Base-by-base conservation (phyloP, 2,797 vertebrate species). In the Rhinichthys osculus region DNA sequence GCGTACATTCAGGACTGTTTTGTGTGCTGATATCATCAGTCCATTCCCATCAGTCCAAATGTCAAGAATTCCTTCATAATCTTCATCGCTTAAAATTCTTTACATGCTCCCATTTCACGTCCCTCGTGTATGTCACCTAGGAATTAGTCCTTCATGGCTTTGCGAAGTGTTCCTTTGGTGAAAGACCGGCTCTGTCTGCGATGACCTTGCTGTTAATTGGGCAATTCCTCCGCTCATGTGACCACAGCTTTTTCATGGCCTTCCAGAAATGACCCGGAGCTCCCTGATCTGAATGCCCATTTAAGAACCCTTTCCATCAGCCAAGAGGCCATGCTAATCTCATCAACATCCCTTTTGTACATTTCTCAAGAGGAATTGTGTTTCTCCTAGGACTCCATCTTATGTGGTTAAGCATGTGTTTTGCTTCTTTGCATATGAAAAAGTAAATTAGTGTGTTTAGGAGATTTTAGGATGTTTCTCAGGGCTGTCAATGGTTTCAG, bases 181-280 rank as follows among this genome's bases (percentile, higher is more conserved):
- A 88, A 90, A 87, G 87, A 44, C 54, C 16, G 2, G 9, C 69
- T 83, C 87, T 83, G 78, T 83, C n/a, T 73, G 69, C n/a, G 47
- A 27, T 76, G 81, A 83, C 84, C 87, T 84, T 59, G 47, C 84
- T 83, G 82, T 77, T 90, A 85, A 91, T 87, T 87, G 85, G 87
- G 38, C 42, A 17, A 84, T 85, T 81, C 70, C 44, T 62, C 67
- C 19, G 17, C 84, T 86, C 85, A 80, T 82, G 66, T 85, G 82
- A 86, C 87, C 82, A 47, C 33, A 38, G 50, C 84, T 81, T 85
- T 83, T 81, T 84, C 76, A 57, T 66, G 40, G 86, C 67, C 67
- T 87, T 87, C 80, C 62, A 40, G 85, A 84, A 78, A 86, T 85
- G 86, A 86, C 87, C 86, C 78, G 2, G 38, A 79, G 77, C 64